A percentile compares a stretch with the other conserved stretches of the same genome.
phyloP scores from a whole-genome alignment of 2,888 invertebrate species.

The Helleia helle region DNA sequence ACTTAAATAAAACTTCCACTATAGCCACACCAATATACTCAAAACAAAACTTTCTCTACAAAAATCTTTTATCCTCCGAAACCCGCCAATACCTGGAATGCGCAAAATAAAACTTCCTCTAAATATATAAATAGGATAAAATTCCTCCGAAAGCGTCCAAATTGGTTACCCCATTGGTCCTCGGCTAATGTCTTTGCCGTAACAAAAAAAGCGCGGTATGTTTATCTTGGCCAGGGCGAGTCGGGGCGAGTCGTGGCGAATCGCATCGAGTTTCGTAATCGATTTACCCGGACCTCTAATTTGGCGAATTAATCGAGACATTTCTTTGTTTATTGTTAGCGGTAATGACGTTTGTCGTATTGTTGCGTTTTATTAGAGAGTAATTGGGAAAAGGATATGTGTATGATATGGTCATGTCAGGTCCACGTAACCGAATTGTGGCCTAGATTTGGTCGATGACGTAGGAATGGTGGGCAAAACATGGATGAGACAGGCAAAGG shows the following conservation, averaged over 20 bases:
- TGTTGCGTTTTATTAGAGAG: slow-evolving; percentile 13
- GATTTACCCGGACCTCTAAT: slow-evolving; percentile 68
- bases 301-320: slow-evolving; percentile 70
- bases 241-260: slow-evolving; percentile 51
- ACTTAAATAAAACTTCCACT: too few species aligned
- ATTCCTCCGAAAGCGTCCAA: slow-evolving; percentile 20
- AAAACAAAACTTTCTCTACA: too few species aligned
- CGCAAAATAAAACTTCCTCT: too few species aligned
- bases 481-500: too few species aligned
- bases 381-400: background rate
- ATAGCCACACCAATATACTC: too few species aligned
- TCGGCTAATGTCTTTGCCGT: slow-evolving; percentile 71
- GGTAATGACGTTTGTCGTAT: slow-evolving; percentile 28
- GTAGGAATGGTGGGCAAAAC: too few species aligned
- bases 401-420: too few species aligned
- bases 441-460: too few species aligned
- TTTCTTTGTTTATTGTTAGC: slow-evolving; percentile 60
- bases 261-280: slow-evolving; percentile 54
- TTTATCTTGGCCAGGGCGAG: slow-evolving; percentile 65
- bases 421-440: too few species aligned
- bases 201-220: slow-evolving; percentile 62
- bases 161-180: slow-evolving; percentile 47
- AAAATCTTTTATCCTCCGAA: too few species aligned
- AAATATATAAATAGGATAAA: too few species aligned
- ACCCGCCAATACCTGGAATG: too few species aligned